Conservation (phyloP, 37 sponge, comb jelly and placozoan genomes). For the Corticium candelabrum region DNA sequence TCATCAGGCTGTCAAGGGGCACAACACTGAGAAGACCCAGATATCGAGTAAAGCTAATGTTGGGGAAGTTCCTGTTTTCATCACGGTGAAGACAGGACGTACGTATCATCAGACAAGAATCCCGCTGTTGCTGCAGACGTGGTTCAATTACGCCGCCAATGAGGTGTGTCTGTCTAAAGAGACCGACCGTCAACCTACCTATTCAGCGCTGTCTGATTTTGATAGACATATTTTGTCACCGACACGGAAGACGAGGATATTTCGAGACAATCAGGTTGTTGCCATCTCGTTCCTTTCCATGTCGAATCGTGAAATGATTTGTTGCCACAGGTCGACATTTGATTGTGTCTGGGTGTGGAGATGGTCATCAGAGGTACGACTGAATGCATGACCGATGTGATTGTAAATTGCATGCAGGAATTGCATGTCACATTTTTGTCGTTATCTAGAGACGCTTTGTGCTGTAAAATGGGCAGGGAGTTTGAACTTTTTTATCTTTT, state of each 20-base stretch:
- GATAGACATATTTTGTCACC: not conserved
- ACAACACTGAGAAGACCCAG: too few relatives aligned
- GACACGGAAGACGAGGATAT: not conserved
- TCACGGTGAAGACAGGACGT: not conserved
- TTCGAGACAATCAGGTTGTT: not conserved
- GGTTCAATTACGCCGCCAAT: not conserved
- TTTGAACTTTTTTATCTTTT: not conserved
- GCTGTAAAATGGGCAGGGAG: not conserved
- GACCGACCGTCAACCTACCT: not conserved
- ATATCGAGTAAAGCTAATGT: too few relatives aligned
- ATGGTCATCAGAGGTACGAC: not conserved
- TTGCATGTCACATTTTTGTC: not conserved
- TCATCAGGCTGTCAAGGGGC: too few relatives aligned
- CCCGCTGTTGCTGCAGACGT: not conserved
- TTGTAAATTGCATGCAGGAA: too few relatives aligned
- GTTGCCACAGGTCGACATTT: not conserved
- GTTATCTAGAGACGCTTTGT: not conserved
- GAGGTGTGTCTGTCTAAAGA: not conserved
- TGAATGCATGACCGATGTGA: not conserved
- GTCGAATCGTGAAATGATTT: too few relatives aligned
- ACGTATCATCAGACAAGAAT: not conserved
- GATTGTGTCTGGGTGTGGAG: not conserved
- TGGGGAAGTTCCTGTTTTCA: not conserved
- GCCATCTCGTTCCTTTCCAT: too few relatives aligned
- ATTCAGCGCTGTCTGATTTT: not conserved